phyloP scores from a whole-genome alignment of 2,797 vertebrate genomes.

The Platyrinchus mystaceus region DNA sequence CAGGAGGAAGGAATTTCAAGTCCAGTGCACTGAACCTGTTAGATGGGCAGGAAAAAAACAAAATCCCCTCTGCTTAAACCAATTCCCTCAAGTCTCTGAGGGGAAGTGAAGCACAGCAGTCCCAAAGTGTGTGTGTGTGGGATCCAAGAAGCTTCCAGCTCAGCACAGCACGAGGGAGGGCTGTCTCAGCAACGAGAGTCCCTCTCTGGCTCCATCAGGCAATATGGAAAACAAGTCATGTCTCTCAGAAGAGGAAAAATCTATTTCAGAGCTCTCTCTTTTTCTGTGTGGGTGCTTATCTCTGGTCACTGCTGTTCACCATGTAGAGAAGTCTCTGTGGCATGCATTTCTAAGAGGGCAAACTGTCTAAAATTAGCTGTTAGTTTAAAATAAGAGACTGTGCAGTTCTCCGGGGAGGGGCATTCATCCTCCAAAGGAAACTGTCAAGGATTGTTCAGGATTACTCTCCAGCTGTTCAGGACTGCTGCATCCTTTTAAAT shows the following conservation, averaged over 20 bases:
- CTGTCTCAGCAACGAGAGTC: background rate
- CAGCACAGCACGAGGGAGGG: background rate
- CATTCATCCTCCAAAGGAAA: slow-evolving; percentile 66
- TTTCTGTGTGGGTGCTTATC: slow-evolving; percentile 65
- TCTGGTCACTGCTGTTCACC: slow-evolving; percentile 61
- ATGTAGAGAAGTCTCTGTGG: slow-evolving; percentile 59
- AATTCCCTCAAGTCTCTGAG: background rate
- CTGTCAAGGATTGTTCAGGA: slow-evolving; percentile 67
- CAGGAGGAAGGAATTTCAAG: background rate
- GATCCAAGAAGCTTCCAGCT: background rate
- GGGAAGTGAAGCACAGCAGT: background rate
- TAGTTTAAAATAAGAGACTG: slow-evolving; percentile 63
- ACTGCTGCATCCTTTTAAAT: slow-evolving; percentile 68
- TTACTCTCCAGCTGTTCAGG: slow-evolving; percentile 71
- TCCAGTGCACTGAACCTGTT: background rate
- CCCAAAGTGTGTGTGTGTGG: background rate
- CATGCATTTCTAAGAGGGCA: slow-evolving; percentile 56
- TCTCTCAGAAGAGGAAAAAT: slow-evolving; percentile 40
- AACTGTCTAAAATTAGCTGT: slow-evolving; percentile 67
- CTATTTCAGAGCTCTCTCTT: slow-evolving; percentile 36
- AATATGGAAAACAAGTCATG: slow-evolving; percentile 29
- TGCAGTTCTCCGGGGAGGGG: slow-evolving; percentile 54
- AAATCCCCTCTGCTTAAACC: background rate
- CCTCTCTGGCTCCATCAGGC: slow-evolving; percentile 10
- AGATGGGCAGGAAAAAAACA: rapidly evolving